phyloP scores from a whole-genome alignment of 1,140 invertebrate species.

The Spodoptera litura region DNA sequence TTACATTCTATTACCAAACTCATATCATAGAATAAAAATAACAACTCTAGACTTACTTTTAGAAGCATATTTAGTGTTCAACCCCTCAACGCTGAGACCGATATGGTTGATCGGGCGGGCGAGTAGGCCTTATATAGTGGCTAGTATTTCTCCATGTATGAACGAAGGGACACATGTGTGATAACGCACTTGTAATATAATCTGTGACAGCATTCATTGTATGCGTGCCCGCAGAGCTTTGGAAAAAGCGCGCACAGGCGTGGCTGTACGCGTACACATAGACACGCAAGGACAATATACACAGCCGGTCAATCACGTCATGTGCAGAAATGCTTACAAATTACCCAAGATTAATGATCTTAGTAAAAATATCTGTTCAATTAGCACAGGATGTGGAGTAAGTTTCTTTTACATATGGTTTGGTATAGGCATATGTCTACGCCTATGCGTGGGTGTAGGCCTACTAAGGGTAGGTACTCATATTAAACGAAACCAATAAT shows the following conservation, averaged over 20 bases:
- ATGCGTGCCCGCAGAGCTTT: constrained; percentile 56
- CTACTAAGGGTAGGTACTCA: too few relatives aligned
- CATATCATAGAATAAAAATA: constrained; percentile 17
- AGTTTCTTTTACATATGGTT: too few relatives aligned
- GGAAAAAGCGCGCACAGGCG: constrained; percentile 61
- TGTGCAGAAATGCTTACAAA: constrained; percentile 19
- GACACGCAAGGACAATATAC: constrained; percentile 54
- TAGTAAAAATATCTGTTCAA: not conserved
- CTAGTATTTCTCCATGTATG: constrained; percentile 51
- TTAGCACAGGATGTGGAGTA: not conserved
- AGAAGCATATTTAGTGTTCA: constrained; percentile 68
- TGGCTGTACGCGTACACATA: constrained; percentile 37
- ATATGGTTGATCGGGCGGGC: constrained; percentile 56
- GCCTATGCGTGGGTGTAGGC: too few relatives aligned
- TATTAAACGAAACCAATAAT: too few relatives aligned
- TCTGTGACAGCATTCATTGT: constrained; percentile 59
- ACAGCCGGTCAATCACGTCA: constrained; percentile 23
- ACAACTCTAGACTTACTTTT: constrained; percentile 67
- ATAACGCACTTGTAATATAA: constrained; percentile 57
- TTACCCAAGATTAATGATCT: not conserved
- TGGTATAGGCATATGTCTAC: too few relatives aligned
- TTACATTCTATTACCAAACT: not conserved
- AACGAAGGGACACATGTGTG: constrained; percentile 62
- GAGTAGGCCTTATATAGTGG: constrained; percentile 71
- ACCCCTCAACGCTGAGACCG: constrained; percentile 60